Percentiles rank a stretch among this genome's conserved stretches.
These are phyloP conservation scores for Pavo muticus DNA, from an alignment of 2,113 vertebrate species.

Conservation along the genomic window DNA sequence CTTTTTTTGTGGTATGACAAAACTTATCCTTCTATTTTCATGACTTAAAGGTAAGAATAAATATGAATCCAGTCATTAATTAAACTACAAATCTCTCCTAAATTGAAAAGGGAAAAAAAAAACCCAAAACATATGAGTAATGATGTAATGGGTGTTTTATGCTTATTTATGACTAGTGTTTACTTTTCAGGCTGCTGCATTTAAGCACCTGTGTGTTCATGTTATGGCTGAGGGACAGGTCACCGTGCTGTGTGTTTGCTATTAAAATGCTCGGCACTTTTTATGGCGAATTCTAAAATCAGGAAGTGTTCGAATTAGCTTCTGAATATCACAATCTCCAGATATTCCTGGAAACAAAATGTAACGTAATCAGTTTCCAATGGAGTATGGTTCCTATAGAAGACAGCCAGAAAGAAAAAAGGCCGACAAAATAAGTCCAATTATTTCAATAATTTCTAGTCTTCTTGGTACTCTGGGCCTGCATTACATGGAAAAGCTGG, in stretches of 20 bases:
- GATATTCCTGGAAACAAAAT: background rate
- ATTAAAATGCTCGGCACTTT: background rate
- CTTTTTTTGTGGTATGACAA: background rate
- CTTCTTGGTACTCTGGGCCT: background rate
- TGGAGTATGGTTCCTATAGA: background rate
- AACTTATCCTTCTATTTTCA: background rate
- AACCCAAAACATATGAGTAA: background rate
- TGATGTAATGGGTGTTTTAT: background rate
- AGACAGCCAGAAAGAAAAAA: background rate
- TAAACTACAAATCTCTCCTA: background rate
- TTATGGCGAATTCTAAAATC: background rate
- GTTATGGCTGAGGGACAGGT: background rate
- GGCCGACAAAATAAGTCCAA: background rate
- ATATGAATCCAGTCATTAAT: background rate
- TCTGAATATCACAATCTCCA: background rate
- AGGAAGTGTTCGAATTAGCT: background rate
- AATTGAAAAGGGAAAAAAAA: background rate
- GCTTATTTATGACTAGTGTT: background rate
- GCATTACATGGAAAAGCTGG: background rate
- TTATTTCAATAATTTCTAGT: conserved; percentile 18
- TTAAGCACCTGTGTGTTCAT: background rate
- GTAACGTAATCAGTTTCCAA: background rate
- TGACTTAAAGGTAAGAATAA: background rate
- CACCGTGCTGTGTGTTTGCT: background rate
- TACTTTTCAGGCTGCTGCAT: background rate